These are phyloP conservation scores for Gymnodraco acuticeps DNA, from an alignment of 2,797 vertebrate species.

Conservation along the genomic window DNA sequence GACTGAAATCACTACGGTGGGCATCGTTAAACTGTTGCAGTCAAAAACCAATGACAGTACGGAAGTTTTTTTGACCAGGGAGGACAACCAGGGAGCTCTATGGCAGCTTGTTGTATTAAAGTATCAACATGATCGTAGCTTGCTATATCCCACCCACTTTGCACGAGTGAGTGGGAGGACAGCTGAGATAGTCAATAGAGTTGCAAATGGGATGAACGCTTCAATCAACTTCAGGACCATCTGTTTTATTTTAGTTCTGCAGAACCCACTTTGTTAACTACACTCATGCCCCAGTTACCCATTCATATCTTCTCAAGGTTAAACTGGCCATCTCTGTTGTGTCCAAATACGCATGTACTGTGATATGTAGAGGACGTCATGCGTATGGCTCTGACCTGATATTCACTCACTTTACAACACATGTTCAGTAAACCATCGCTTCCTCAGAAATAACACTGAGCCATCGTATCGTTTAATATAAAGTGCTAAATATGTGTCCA, in stretches of 20 bases:
- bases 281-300: conserved; percentile 54
- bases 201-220: background rate
- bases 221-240: conserved; percentile 27
- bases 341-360: conserved; percentile 14
- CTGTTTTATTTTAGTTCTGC: conserved; percentile 38
- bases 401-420: conserved; percentile 3
- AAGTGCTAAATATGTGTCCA: conserved; percentile 2
- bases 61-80: conserved; percentile 11
- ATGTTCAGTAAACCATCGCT: background rate
- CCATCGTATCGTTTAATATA: background rate
- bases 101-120: conserved; percentile 18
- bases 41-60: conserved; percentile 32
- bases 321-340: conserved; percentile 37
- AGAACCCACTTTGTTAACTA: conserved; percentile 63
- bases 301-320: conserved; percentile 54
- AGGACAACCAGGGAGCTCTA: conserved; percentile 7
- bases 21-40: conserved; percentile 49
- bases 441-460: background rate
- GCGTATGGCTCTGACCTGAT: background rate
- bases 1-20: conserved; percentile 70
- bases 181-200: conserved; percentile 2
- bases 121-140: conserved; percentile 17
- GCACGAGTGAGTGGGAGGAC: background rate
- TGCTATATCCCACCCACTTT: conserved; percentile 15
- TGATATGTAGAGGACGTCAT: conserved; percentile 6